Percentiles rank a stretch among this genome's conserved stretches.
phyloP scores from a whole-genome alignment of 2,113 vertebrate species.

The Actenoides hombroni region DNA sequence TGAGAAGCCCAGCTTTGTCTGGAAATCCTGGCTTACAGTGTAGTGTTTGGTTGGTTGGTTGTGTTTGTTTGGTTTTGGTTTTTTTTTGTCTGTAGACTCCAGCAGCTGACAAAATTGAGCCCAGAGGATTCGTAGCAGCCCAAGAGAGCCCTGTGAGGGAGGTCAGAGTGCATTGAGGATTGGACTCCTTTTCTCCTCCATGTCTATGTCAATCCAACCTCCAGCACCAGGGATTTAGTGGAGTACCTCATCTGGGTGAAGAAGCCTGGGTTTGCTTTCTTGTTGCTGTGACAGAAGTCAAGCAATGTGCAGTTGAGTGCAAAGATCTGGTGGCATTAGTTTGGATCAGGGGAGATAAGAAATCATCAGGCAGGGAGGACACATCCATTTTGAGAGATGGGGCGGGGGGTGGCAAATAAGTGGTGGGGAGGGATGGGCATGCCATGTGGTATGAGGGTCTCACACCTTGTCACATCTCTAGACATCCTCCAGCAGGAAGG shows the following conservation, averaged over 20 bases:
- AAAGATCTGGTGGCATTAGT: rapidly evolving
- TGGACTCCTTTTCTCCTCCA: neutral
- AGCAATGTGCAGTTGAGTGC: rapidly evolving
- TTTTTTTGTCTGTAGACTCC: neutral
- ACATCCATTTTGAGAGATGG: rapidly evolving
- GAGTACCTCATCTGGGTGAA: neutral
- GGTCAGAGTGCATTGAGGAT: neutral
- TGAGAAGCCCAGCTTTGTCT: neutral
- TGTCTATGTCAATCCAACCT: rapidly evolving
- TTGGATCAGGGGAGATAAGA: neutral
- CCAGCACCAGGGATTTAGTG: neutral
- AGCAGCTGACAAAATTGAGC: neutral
- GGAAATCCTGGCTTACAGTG: neutral
- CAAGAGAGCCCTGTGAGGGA: neutral
- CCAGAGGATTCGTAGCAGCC: neutral
- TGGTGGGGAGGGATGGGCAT: rapidly evolving
- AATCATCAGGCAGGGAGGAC: neutral
- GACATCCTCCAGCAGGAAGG: rapidly evolving
- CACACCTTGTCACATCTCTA: rapidly evolving
- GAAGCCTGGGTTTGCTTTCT: neutral
- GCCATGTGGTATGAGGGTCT: rapidly evolving
- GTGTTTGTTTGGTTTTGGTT: neutral
- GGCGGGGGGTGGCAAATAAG: neutral
- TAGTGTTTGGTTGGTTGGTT: neutral
- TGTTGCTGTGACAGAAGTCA: neutral